Percentiles rank a stretch among this genome's conserved stretches.
Evolutionary conservation across 2,797 vertebrate genomes (phyloP).

Genomic region (Aselliscus stoliczkanus): DNA sequence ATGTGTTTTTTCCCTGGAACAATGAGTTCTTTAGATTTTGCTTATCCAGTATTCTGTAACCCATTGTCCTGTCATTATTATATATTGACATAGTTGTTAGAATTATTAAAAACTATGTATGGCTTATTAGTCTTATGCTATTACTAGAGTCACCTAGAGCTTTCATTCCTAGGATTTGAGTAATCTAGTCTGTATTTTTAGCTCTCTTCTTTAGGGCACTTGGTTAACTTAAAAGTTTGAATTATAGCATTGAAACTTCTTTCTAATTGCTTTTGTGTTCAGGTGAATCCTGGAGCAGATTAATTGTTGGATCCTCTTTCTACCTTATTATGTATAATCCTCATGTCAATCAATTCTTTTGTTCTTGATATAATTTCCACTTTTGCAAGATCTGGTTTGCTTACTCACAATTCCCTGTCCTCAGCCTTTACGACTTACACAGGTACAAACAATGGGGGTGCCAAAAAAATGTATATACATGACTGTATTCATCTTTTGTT

Average conservation of each 20-base stretch:
- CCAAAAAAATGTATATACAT: too few relatives aligned
- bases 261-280: background rate
- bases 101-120: background rate
- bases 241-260: background rate
- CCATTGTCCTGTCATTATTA: background rate
- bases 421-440: background rate
- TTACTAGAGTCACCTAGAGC: background rate
- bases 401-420: background rate
- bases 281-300: background rate
- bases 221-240: background rate
- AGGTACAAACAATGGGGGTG: background rate
- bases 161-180: constrained; percentile 23
- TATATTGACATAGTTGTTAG: background rate
- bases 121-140: background rate
- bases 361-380: background rate
- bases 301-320: background rate
- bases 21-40: constrained; percentile 18
- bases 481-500: too few relatives aligned
- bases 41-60: background rate
- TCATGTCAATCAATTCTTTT: background rate
- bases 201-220: background rate
- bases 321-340: background rate
- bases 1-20: background rate
- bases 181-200: background rate
- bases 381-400: background rate